These are phyloP conservation scores for Neolamprologus kungweensis DNA, from an alignment of 2,113 vertebrate species.

Conservation along the genomic window DNA sequence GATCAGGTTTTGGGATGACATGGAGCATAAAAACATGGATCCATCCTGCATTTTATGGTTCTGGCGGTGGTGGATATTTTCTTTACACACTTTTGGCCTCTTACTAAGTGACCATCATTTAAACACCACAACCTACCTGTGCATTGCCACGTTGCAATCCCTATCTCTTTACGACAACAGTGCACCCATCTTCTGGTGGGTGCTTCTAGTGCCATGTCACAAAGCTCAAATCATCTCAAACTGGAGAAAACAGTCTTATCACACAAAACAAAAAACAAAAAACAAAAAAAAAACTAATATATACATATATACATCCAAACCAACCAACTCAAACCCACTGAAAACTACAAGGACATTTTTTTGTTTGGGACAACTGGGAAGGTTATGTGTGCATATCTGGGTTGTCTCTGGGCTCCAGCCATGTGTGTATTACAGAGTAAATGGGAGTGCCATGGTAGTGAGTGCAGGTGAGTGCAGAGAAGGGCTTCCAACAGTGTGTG, in stretches of 20 bases:
- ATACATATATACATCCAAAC: not conserved
- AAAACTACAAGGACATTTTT: not conserved
- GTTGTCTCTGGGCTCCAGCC: slow-evolving; percentile 3
- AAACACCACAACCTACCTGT: not conserved
- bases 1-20: not conserved
- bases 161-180: not conserved
- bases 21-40: not conserved
- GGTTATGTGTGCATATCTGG: not conserved
- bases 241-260: not conserved
- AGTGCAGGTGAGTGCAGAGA: slow-evolving; percentile 14
- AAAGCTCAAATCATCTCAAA: not conserved
- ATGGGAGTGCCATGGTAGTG: not conserved
- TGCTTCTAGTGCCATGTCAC: not conserved
- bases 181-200: not conserved
- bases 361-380: not conserved
- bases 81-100: not conserved
- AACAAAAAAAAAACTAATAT: not conserved
- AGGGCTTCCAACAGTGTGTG: slow-evolving; percentile 26
- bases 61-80: not conserved
- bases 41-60: not conserved
- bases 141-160: not conserved
- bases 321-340: not conserved
- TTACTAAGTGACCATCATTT: not conserved
- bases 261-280: not conserved
- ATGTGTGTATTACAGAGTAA: slow-evolving; percentile 22